These are phyloP conservation scores for Spongia lamella DNA, from an alignment of 37 sponge, comb jelly and placozoan species.

Conservation along the genomic window DNA sequence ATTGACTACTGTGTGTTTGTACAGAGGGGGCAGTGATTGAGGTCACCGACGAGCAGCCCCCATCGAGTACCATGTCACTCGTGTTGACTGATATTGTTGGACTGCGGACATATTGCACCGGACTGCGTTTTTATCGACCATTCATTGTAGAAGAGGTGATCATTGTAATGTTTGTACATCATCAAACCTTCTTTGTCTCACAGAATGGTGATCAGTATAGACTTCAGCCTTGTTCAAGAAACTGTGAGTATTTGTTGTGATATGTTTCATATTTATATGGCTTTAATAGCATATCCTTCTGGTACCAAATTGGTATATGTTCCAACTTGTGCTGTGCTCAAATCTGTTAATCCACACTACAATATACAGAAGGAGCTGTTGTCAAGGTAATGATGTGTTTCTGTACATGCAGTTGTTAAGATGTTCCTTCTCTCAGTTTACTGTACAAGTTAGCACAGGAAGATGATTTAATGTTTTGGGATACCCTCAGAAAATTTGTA, in stretches of 20 bases:
- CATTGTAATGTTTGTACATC: too few relatives aligned
- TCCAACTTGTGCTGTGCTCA: slow-evolving; percentile 55
- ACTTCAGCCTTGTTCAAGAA: too few relatives aligned
- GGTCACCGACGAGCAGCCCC: too few relatives aligned
- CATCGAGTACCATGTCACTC: slow-evolving; percentile 26
- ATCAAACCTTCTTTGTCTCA: too few relatives aligned
- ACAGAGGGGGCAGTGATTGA: too few relatives aligned
- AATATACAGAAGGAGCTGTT: slow-evolving; percentile 67
- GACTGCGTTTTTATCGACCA: slow-evolving; percentile 54
- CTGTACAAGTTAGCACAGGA: too few relatives aligned
- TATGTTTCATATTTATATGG: neutral
- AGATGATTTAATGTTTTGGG: slow-evolving; percentile 43
- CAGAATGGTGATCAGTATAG: too few relatives aligned
- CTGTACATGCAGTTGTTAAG: neutral
- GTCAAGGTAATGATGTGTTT: slow-evolving; percentile 42
- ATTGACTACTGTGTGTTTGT: too few relatives aligned
- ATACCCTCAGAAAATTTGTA: slow-evolving; percentile 17
- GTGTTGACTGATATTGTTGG: slow-evolving; percentile 56
- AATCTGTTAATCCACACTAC: slow-evolving; percentile 60
- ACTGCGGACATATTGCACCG: slow-evolving; percentile 21
- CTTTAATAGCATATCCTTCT: neutral
- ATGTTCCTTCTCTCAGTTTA: too few relatives aligned
- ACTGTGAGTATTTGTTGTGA: neutral
- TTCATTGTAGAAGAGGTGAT: slow-evolving; percentile 56
- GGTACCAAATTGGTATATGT: slow-evolving; percentile 46